A percentile compares a stretch with the other conserved stretches of the same genome.
Evolutionary conservation across 2,888 invertebrate species (phyloP).

Genomic region (Caenorhabditis becei): DNA sequence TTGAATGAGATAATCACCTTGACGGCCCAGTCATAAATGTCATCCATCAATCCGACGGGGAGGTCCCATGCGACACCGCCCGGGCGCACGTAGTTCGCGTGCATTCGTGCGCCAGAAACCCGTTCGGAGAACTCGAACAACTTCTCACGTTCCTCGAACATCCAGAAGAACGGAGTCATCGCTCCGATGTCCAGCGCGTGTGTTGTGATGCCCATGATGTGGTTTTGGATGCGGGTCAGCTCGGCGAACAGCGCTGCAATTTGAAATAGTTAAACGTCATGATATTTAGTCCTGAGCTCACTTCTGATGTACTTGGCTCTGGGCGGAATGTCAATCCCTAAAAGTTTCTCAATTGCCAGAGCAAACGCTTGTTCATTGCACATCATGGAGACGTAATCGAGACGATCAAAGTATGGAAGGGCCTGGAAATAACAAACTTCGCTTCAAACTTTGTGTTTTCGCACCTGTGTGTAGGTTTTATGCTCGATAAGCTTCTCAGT

Average conservation of each 20-base stretch:
- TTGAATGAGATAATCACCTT: conserved; percentile 36
- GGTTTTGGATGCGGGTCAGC: conserved; percentile 95
- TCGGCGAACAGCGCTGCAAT: conserved; percentile 92
- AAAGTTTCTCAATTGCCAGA: conserved; percentile 94
- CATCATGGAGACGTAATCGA: conserved; percentile 99
- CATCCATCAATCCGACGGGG: conserved; percentile 96
- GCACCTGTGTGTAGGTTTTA: conserved; percentile 93
- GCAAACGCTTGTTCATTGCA: conserved; percentile 98
- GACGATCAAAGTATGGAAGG: conserved; percentile 94
- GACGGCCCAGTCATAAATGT: conserved; percentile 92
- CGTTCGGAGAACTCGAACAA: conserved; percentile 91
- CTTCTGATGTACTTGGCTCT: conserved; percentile 97
- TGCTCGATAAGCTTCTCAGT: conserved; percentile 98
- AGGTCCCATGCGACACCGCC: conserved; percentile 95
- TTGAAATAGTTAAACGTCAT: not conserved
- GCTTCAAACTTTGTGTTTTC: not conserved
- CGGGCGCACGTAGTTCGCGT: conserved; percentile 97
- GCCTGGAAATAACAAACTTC: conserved; percentile 84
- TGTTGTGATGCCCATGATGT: conserved; percentile 96
- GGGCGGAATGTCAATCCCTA: conserved; percentile 86
- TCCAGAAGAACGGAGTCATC: conserved; percentile 98
- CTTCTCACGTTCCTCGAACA: conserved; percentile 87
- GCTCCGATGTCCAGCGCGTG: conserved; percentile 98
- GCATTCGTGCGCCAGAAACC: conserved; percentile 98
- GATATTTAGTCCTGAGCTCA: conserved; percentile 82